Evolutionary conservation across 2,888 invertebrate genomes (phyloP).

Genomic region (Microctonus hyperodae): DNA sequence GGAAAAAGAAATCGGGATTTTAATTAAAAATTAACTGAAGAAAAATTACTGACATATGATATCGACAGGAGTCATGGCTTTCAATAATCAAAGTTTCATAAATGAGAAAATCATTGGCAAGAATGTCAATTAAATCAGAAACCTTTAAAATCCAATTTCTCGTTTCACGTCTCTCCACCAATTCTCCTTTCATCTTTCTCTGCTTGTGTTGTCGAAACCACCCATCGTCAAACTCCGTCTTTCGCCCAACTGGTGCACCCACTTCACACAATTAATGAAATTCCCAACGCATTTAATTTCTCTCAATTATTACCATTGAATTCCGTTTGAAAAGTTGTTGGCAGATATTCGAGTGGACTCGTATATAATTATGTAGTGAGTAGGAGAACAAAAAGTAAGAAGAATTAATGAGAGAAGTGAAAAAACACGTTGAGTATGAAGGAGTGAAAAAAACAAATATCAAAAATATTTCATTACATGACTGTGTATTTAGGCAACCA

Average conservation of each 20-base stretch:
- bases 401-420: neutral
- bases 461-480: neutral
- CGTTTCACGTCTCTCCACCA: slow-evolving; percentile 16
- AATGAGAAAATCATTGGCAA: slow-evolving; percentile 15
- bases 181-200: slow-evolving; percentile 7
- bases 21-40: neutral
- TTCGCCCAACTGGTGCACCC: neutral
- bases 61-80: slow-evolving; percentile 6
- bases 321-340: neutral
- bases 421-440: neutral
- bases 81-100: slow-evolving; percentile 1
- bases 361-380: neutral
- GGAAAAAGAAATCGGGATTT: neutral
- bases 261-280: slow-evolving; percentile 17
- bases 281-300: slow-evolving; percentile 15
- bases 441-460: neutral
- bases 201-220: neutral
- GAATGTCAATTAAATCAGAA: slow-evolving; percentile 21
- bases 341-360: slow-evolving; percentile 3
- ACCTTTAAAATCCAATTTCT: slow-evolving; percentile 17
- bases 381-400: neutral
- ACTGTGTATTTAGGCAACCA: neutral
- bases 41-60: neutral
- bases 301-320: slow-evolving; percentile 18
- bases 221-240: neutral